Percentiles rank a stretch among this genome's conserved stretches.
Conservation (phyloP, 1,140 invertebrate genomes). For the Zaprionus vittiger region DNA sequence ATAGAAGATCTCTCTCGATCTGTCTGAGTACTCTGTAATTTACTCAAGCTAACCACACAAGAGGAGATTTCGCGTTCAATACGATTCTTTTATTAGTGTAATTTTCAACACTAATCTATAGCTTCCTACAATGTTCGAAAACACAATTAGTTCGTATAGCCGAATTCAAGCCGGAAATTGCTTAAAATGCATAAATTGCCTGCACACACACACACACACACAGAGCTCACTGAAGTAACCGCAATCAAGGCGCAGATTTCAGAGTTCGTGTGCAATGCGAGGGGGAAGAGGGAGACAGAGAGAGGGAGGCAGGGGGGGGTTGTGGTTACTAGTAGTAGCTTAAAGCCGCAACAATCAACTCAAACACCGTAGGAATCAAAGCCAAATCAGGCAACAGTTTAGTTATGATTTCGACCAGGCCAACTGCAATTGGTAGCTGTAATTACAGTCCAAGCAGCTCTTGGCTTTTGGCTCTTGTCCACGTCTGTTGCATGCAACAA, state of each 20-base stretch:
- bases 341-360: conserved; percentile 49
- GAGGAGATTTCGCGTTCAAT: background rate
- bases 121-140: conserved; percentile 21
- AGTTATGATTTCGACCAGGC: conserved; percentile 40
- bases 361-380: conserved; percentile 44
- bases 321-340: background rate
- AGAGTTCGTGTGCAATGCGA: conserved; percentile 3
- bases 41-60: background rate
- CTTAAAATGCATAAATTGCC: conserved; percentile 58
- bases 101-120: conserved; percentile 20
- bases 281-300: background rate
- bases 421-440: conserved; percentile 37
- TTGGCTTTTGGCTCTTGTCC: background rate
- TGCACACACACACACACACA: background rate
- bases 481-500: conserved; percentile 52
- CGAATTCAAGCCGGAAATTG: conserved; percentile 60
- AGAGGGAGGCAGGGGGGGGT: background rate
- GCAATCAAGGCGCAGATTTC: conserved; percentile 16
- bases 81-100: conserved; percentile 13
- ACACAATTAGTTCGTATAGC: conserved; percentile 51
- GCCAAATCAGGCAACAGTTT: conserved; percentile 30
- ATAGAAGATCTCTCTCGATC: conserved; percentile 1
- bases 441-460: conserved; percentile 31
- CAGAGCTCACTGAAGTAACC: background rate
- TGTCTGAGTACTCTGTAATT: conserved; percentile 9